phyloP scores from a whole-genome alignment of 2,888 invertebrate genomes.

The Peribatodes rhomboidaria region DNA sequence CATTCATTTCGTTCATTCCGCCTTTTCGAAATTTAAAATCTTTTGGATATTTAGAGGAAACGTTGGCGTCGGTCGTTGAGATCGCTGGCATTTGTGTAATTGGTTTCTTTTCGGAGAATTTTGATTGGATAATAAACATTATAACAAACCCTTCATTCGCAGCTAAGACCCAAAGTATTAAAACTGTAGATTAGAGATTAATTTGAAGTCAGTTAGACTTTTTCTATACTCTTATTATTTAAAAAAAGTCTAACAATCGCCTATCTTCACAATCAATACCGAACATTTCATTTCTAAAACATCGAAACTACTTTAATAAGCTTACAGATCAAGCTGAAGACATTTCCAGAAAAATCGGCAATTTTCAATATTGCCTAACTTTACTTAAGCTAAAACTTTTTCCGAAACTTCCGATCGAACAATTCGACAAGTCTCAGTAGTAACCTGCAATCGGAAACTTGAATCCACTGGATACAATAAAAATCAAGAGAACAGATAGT shows the following conservation, averaged over 20 bases:
- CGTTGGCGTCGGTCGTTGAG: not conserved
- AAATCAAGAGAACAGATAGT: slow-evolving; percentile 66
- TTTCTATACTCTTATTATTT: too few species aligned
- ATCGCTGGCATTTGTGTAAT: slow-evolving; percentile 6
- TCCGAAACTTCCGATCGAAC: not conserved
- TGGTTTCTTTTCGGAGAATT: slow-evolving; percentile 13
- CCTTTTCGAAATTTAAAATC: slow-evolving; percentile 33
- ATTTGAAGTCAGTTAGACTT: too few species aligned
- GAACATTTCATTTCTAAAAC: too few species aligned
- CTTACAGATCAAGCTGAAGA: not conserved
- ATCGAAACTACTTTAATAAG: not conserved
- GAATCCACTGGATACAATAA: slow-evolving; percentile 52
- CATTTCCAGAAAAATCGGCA: not conserved
- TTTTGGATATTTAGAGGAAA: slow-evolving; percentile 11
- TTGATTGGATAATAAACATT: not conserved
- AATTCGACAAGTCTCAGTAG: not conserved
- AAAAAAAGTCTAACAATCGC: too few species aligned
- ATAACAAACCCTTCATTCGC: too few species aligned
- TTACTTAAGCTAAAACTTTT: too few species aligned
- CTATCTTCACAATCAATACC: too few species aligned
- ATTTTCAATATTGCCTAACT: too few species aligned
- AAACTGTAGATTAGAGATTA: not conserved
- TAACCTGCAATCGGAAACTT: slow-evolving; percentile 18
- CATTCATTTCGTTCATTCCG: slow-evolving; percentile 38
- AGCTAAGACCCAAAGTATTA: too few species aligned